Conservation (phyloP, 37 sponge, comb jelly and placozoan species). For the Cladorhizidae sp. region DNA sequence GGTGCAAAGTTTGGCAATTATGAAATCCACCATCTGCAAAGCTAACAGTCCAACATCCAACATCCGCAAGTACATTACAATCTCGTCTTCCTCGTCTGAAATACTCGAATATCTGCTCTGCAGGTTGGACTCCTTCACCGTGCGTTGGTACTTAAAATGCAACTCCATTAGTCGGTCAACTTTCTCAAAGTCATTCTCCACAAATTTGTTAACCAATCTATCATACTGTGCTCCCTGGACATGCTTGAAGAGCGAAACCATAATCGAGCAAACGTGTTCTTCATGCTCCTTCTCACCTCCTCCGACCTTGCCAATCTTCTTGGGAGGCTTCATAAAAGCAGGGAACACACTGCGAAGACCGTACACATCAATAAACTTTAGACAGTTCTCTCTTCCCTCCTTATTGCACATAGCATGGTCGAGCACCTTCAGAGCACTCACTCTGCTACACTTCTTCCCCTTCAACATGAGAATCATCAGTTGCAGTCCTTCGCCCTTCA, state of each 20-base stretch:
- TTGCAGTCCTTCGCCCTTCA: conserved; percentile 97
- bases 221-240: conserved; percentile 34
- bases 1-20: conserved; percentile 73
- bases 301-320: conserved; percentile 51
- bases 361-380: conserved; percentile 94
- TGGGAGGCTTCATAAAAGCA: conserved; percentile 91
- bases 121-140: conserved; percentile 44
- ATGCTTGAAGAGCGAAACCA: conserved; percentile 85
- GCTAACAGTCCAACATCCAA: conserved; percentile 94
- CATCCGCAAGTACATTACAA: conserved; percentile 72
- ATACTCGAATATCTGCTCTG: conserved; percentile 15
- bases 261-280: conserved; percentile 93
- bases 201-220: conserved; percentile 84
- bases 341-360: conserved; percentile 95
- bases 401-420: conserved; percentile 85
- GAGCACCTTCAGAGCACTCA: conserved; percentile 91
- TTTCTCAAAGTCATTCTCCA: conserved; percentile 94
- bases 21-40: conserved; percentile 88
- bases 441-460: conserved; percentile 83
- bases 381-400: conserved; percentile 87
- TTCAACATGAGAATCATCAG: conserved; percentile 97
- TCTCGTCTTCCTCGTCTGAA: conserved; percentile 63
- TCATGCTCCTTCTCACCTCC: conserved; percentile 76
- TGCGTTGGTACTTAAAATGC: conserved; percentile 77
- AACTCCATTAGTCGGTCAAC: conserved; percentile 95